These are phyloP conservation scores for Pelusios castaneus DNA, from an alignment of 2,113 vertebrate species.

Conservation along the genomic window DNA sequence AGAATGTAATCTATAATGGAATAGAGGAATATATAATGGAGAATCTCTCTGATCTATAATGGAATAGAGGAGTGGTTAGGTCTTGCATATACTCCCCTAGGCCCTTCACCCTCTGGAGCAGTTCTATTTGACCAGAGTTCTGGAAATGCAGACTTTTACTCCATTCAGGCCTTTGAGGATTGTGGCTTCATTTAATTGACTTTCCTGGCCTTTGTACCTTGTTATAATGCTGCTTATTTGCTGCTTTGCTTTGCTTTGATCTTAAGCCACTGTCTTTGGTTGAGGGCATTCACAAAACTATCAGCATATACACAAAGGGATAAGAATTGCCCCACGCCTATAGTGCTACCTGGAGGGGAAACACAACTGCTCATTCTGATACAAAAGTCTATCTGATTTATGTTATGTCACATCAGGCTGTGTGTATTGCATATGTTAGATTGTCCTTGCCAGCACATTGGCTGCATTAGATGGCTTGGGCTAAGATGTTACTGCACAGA, in stretches of 20 bases:
- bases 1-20: neutral
- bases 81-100: neutral
- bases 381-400: no score
- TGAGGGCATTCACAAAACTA: fast-evolving
- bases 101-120: neutral
- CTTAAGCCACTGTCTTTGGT: neutral
- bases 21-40: neutral
- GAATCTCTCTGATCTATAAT: neutral
- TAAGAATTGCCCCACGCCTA: fast-evolving
- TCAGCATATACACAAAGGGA: neutral
- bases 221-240: neutral
- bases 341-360: neutral
- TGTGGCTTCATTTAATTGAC: neutral
- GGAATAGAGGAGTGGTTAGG: neutral
- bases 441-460: neutral
- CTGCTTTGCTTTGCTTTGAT: neutral
- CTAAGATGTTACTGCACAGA: neutral
- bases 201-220: neutral
- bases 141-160: fast-evolving
- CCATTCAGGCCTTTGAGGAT: neutral
- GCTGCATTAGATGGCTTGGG: neutral
- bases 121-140: neutral
- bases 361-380: neutral
- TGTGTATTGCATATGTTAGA: neutral
- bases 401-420: neutral